Percentiles rank a stretch among this genome's conserved stretches.
Conservation (phyloP, 2,113 vertebrate species). For the Oxyruncus cristatus region DNA sequence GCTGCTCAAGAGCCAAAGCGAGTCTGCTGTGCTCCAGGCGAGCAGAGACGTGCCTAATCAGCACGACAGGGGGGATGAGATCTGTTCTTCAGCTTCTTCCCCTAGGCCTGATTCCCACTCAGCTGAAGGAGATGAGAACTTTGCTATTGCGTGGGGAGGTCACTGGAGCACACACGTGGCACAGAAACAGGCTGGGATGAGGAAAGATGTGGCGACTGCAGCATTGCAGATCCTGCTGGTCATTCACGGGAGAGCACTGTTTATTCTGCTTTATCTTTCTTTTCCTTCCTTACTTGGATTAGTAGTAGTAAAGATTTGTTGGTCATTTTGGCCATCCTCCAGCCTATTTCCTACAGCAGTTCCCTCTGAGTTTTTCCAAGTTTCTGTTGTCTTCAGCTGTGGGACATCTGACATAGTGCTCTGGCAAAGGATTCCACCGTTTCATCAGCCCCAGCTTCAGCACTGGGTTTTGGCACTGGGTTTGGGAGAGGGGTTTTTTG, state of each 20-base stretch:
- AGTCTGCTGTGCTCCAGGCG: not conserved
- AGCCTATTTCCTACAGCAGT: conserved; percentile 1
- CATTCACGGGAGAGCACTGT: not conserved
- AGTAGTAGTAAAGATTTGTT: not conserved
- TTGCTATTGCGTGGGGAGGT: not conserved
- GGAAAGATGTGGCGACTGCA: not conserved
- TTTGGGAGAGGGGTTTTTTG: not conserved
- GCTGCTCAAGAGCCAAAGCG: not conserved
- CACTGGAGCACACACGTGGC: not conserved
- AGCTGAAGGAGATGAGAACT: not conserved
- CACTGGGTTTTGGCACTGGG: not conserved
- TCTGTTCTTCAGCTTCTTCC: not conserved
- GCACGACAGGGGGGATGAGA: not conserved
- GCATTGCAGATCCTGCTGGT: not conserved
- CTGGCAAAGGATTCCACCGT: not conserved
- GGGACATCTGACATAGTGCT: conserved; percentile 5
- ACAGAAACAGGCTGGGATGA: not conserved
- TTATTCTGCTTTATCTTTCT: conserved; percentile 28
- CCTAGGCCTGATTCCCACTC: not conserved
- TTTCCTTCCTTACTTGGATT: conserved; percentile 9
- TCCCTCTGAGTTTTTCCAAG: not conserved
- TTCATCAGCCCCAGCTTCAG: not conserved
- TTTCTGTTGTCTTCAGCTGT: not conserved
- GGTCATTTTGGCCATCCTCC: conserved; percentile 17
- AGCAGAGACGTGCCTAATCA: not conserved